Evolutionary conservation across 1,140 invertebrate species (phyloP), one percentile per base, ranked within the genome.

Genomic region (Zaprionus camerounensis): DNA sequence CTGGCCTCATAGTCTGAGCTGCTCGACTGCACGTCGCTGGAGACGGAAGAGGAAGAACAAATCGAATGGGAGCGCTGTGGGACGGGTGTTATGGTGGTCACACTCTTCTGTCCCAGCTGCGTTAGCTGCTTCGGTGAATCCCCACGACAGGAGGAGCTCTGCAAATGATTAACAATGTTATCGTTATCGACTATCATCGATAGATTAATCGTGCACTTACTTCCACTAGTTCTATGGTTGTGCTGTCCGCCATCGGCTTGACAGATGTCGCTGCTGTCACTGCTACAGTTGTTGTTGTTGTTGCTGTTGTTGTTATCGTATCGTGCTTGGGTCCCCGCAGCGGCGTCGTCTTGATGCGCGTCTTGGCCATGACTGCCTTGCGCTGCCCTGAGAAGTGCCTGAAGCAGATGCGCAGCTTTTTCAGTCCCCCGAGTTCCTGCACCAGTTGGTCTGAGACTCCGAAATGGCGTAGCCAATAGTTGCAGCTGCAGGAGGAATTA

Each of bases 301-400:
- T 51, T 12, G 15, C 46, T 38, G 46, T 34, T 15, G 59, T 38
- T 55, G 41, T 67, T 58, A 62, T 55, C 56, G 61, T 59, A 9
- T 24, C 66, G 55, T 67, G 80, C 78, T 92, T 92, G n/a, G 82
- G 49, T 36, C 75, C 64, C 56, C 91, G 91, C 61, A 91, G 70
- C 63, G 91, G 91, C 69, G 91, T 92, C 51, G 82, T 92, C 74
- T 92, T 92, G 57, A 92, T 92, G 71, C 91, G 86, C 61, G 91
- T 92, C 58, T 92, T 92, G 71, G 91, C 91, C 91, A 92, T 92
- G 31, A 34, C 31, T 58, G 72, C 74, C 61, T 85, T 68, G 44
- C 77, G 66, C 66, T 82, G 75, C 59, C 69, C 76, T 9, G 31
- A 34, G 38, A 91, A 88, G 49, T 91, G 90, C 59, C 75, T 68